Percentiles rank a stretch among this genome's conserved stretches.
These are phyloP conservation scores for Hypotaenidia okinawae DNA, from an alignment of 2,797 vertebrate genomes.

Conservation along the genomic window DNA sequence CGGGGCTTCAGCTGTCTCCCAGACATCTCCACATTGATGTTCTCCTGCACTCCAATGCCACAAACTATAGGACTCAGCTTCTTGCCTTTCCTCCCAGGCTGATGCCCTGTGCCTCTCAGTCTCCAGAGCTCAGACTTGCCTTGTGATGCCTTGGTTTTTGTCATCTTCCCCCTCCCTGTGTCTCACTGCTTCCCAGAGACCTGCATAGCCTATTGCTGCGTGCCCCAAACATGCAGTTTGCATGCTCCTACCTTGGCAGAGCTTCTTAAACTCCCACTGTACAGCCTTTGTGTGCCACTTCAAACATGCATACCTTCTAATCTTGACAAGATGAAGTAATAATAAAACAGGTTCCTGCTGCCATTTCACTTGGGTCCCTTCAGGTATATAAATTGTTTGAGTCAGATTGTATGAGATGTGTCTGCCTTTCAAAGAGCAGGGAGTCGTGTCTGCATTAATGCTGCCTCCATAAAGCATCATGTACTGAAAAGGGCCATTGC, in stretches of 20 bases:
- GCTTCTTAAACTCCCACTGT: neutral
- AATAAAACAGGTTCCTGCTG: neutral
- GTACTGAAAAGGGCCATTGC: neutral
- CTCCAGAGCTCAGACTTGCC: neutral
- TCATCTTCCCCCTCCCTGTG: neutral
- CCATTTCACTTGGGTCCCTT: neutral
- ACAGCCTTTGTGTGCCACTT: constrained; percentile 7
- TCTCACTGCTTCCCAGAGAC: neutral
- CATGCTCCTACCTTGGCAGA: constrained; percentile 32
- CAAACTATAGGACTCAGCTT: neutral
- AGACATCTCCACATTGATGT: neutral
- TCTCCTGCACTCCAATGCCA: neutral
- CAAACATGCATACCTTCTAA: neutral
- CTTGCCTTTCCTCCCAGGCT: neutral
- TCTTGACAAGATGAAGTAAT: neutral
- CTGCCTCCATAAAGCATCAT: neutral
- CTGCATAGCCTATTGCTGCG: neutral
- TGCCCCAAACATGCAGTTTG: neutral
- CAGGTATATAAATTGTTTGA: neutral
- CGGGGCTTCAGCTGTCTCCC: neutral
- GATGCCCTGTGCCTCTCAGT: neutral
- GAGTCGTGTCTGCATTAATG: neutral
- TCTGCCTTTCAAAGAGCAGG: neutral
- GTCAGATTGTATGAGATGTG: neutral
- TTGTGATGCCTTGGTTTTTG: neutral